Conservation (phyloP, 2,113 vertebrate species). For the Mormoops blainvillei region DNA sequence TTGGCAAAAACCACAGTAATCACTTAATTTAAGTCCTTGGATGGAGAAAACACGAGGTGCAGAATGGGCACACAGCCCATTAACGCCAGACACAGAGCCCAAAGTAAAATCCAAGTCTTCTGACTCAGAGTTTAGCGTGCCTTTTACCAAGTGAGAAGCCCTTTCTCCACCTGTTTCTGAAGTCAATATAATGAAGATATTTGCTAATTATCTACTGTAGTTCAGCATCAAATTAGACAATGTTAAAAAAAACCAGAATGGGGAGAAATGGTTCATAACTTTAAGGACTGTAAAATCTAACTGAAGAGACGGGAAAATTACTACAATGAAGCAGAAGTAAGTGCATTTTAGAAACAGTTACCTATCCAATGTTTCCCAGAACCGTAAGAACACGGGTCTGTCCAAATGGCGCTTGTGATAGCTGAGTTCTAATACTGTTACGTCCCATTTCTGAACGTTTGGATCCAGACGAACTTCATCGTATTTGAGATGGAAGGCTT, state of each 20-base stretch:
- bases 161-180: background rate
- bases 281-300: background rate
- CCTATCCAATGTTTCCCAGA: constrained; percentile 99
- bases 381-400: constrained; percentile 94
- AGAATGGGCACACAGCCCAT: background rate
- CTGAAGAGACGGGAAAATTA: background rate
- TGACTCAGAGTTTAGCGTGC: background rate
- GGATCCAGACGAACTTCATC: constrained; percentile 96
- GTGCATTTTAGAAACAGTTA: constrained; percentile 65
- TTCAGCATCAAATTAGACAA: background rate
- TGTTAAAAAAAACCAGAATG: background rate
- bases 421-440: constrained; percentile 96
- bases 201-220: background rate
- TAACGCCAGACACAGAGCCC: background rate
- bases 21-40: background rate
- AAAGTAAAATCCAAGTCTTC: background rate
- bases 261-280: background rate
- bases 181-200: background rate
- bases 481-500: constrained; percentile 98
- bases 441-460: constrained; percentile 99
- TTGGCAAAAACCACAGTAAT: background rate
- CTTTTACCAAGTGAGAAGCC: background rate
- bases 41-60: background rate
- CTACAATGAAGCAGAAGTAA: background rate
- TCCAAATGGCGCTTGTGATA: constrained; percentile 97